Base-by-base conservation (phyloP, 2,797 vertebrate genomes). In the Prunella strophiata region DNA sequence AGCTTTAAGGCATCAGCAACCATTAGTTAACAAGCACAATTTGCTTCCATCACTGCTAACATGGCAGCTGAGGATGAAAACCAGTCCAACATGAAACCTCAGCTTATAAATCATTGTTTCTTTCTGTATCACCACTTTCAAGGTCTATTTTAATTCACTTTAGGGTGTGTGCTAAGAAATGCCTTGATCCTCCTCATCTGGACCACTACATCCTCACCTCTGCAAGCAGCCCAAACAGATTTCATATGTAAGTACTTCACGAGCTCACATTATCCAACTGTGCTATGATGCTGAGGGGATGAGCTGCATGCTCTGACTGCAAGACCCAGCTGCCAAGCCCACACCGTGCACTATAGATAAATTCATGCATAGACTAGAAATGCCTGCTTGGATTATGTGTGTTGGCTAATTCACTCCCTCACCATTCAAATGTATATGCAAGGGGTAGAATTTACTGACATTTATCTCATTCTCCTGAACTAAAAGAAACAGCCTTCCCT, bases 341-440 rank as follows among this genome's bases (percentile, higher is more conserved):
- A 40, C 11, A 3, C 21, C 0, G 0, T 26, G 12, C 1, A 2
- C 32, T 16, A 30, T 0, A 43, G 42, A 7, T 8, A 8, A 73
- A 73, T 32, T 72, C 47, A 62, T 9, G 25, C 6, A 11, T 1
- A 16, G 52, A 22, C 45, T 40, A 45, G 67, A 61, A 82, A 42
- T 0, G 26, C 45, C 72, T 58, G 34, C 42, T 50, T 58, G 20
- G 57, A 20, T 32, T 7, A 38, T 7, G 30, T 21, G 27, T 0
- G 0, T 6, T 62, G 66, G 50, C 19, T 3, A 4, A 54, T 16
- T 45, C 40, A 4, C 50, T 20, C 47, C 27, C 36, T 73, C 52
- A 29, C 36, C 21, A 6, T 16, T 55, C 59, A 16, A 48, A 80
- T 19, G 4, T 16, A 78, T 20, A 2, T 2, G 19, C 22, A 55